Percentiles rank a stretch among this genome's conserved stretches.
These are phyloP conservation scores for Tychaedon coryphoeus DNA, from an alignment of 2,113 vertebrate species.

Conservation along the genomic window DNA sequence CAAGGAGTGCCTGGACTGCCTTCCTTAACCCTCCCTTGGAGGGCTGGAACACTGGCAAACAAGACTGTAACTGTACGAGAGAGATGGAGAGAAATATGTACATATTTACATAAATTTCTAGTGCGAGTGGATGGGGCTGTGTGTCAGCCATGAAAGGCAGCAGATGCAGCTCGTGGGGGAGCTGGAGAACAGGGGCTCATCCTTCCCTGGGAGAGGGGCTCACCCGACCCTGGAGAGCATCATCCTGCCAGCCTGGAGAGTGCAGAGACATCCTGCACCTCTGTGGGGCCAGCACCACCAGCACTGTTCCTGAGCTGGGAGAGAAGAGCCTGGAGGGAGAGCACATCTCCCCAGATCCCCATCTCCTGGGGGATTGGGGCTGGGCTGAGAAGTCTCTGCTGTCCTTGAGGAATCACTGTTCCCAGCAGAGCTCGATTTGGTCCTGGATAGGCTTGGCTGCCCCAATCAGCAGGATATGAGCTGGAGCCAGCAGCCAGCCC, in stretches of 20 bases:
- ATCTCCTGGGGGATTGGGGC: neutral
- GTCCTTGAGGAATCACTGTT: neutral
- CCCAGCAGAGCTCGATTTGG: fast-evolving
- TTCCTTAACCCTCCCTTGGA: neutral
- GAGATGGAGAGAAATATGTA: neutral
- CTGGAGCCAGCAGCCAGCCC: neutral
- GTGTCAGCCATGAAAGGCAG: neutral
- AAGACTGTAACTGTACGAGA: neutral
- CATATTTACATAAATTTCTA: neutral
- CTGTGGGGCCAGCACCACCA: neutral
- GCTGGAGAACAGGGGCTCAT: neutral
- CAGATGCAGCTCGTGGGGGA: fast-evolving
- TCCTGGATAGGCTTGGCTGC: neutral
- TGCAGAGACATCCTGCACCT: neutral
- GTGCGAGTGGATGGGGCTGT: fast-evolving
- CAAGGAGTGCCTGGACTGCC: neutral
- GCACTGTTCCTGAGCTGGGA: neutral
- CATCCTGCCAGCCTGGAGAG: neutral
- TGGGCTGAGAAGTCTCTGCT: neutral
- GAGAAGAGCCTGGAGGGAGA: neutral
- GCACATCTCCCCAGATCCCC: neutral
- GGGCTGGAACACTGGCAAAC: neutral
- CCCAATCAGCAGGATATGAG: neutral
- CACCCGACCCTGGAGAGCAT: neutral
- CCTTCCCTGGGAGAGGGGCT: neutral